Base-by-base conservation (phyloP, 2,113 vertebrate species). In the Fregata magnificens region DNA sequence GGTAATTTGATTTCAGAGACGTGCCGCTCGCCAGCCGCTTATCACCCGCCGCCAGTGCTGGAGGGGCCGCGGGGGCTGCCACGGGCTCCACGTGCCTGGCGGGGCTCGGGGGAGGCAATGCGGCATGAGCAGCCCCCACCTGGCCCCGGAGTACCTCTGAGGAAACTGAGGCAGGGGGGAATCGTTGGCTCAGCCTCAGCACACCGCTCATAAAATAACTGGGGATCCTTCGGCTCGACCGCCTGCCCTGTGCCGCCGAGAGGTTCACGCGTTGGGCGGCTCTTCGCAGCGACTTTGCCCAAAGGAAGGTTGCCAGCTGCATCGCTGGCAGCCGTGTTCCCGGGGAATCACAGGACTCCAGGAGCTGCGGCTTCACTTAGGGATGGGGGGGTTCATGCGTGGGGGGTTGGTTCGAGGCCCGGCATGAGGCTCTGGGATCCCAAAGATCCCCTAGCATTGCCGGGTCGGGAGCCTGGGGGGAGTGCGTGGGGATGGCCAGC, bases 1-100 rank as follows among this genome's bases (percentile, higher is more conserved):
- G 77, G 86, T 34, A 78, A 95, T 94, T 88, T 86, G 76, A 91
- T 93, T 85, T 83, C 91, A 5, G 76, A 77, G 91, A 65, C 7
- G 18, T 76, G 88, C 66, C 53, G 1, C 78, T 87, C 16, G 34
- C 69, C 86, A 66, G 91, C 73, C 50, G 31, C 88, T 82, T 49
- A 47, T 73, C 88, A 9, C 31, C 73, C 36, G 31, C 85, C 14
- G 42, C 49, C 85, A 55, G 90, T 11, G 8, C 62, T 1, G 69
- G 49, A 65, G 42, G 50, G 49, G 47, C 40, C 16, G 4, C 0
- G 38, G 38, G 83, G 77, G 62, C 74, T n/a, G 81, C 72, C 36
- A 16, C 70, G 3, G 4, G 81, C 13, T 26, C 86, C 96, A 50
- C 29, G 38, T 76, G 92, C 66, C 71, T 0, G 2, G 16, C 13